Conservation (phyloP, 2,888 invertebrate genomes). For the Abrostola tripartita region DNA sequence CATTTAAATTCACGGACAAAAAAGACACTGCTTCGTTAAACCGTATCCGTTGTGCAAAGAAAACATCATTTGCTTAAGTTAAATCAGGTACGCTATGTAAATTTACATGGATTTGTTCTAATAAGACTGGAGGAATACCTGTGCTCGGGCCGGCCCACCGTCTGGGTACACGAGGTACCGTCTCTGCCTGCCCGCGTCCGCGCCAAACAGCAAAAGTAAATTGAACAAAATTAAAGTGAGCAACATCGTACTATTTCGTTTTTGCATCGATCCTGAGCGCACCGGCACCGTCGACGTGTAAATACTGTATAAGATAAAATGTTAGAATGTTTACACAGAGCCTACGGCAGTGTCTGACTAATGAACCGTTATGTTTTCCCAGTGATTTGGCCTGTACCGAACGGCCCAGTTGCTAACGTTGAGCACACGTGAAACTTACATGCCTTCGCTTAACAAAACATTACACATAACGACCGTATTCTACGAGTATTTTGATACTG, state of each 20-base stretch:
- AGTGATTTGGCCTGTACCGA: slow-evolving; percentile 77
- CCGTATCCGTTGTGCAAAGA: slow-evolving; percentile 77
- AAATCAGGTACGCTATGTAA: slow-evolving; percentile 78
- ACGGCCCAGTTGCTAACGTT: slow-evolving; percentile 60
- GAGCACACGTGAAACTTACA: slow-evolving; percentile 49
- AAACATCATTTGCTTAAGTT: slow-evolving; percentile 84
- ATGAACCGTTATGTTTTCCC: slow-evolving; percentile 88
- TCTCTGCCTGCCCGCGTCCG: slow-evolving; percentile 76
- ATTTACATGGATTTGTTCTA: slow-evolving; percentile 70
- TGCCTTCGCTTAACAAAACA: slow-evolving; percentile 59
- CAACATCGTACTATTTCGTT: slow-evolving; percentile 68
- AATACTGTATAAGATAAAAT: slow-evolving; percentile 79
- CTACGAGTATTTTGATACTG: slow-evolving; percentile 26
- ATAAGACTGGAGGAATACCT: slow-evolving; percentile 79
- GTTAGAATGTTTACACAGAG: slow-evolving; percentile 77
- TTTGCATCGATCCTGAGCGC: slow-evolving; percentile 59
- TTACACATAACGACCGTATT: slow-evolving; percentile 52
- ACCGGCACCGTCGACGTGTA: slow-evolving; percentile 70
- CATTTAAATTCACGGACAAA: slow-evolving; percentile 85
- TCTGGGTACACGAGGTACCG: slow-evolving; percentile 89
- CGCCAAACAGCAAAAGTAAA: slow-evolving; percentile 66
- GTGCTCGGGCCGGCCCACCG: slow-evolving; percentile 88
- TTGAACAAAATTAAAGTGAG: slow-evolving; percentile 76
- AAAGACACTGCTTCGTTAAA: slow-evolving; percentile 84
- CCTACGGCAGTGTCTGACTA: slow-evolving; percentile 74